phyloP scores from a whole-genome alignment of 2,888 invertebrate species.

The Chloromyia formosa region DNA sequence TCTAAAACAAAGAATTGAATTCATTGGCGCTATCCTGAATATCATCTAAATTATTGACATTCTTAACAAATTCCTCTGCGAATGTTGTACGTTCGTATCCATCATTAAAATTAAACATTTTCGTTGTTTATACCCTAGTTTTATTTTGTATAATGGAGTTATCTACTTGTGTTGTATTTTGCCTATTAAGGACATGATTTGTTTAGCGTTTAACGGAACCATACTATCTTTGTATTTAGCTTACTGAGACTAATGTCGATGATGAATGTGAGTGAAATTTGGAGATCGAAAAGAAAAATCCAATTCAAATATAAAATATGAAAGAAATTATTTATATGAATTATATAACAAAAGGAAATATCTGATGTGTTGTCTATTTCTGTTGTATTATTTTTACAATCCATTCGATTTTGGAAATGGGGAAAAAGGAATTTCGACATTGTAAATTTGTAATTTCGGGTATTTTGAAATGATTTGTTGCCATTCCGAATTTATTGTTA shows the following conservation, averaged over 20 bases:
- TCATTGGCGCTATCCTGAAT: too few relatives aligned
- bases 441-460: background rate
- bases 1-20: too few relatives aligned
- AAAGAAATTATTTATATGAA: background rate
- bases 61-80: too few relatives aligned
- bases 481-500: conserved; percentile 37
- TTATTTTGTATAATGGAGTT: conserved; percentile 35
- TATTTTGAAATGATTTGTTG: conserved; percentile 13
- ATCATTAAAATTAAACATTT: background rate
- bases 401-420: background rate
- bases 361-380: background rate
- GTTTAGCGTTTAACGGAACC: background rate
- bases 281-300: background rate
- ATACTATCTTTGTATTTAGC: background rate
- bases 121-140: background rate
- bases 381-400: background rate
- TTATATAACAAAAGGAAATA: background rate
- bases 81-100: too few relatives aligned
- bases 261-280: background rate
- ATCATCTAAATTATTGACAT: too few relatives aligned
- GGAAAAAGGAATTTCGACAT: background rate
- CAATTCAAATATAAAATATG: conserved; percentile 14
- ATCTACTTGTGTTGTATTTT: conserved; percentile 22
- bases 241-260: background rate
- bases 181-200: conserved; percentile 4